phyloP scores from a whole-genome alignment of 2,113 vertebrate genomes.

The Myiozetetes cayanensis region DNA sequence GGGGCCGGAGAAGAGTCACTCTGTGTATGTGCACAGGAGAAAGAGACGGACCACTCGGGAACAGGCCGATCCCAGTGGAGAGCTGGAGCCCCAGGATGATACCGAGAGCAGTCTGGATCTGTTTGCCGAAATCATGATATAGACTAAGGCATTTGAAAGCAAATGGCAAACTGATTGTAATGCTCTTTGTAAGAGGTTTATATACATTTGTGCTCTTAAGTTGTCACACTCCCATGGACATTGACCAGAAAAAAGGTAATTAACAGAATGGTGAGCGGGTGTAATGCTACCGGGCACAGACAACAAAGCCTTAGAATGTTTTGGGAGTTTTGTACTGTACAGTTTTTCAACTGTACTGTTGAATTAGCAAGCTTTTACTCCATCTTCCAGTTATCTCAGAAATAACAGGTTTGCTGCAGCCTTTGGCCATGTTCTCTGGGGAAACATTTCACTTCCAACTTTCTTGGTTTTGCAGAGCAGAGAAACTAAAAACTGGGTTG shows the following conservation, averaged over 20 bases:
- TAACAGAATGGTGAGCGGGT: not conserved
- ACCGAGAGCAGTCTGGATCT: not conserved
- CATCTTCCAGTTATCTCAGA: not conserved
- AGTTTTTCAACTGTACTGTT: not conserved
- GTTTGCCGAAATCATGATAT: conserved; percentile 18
- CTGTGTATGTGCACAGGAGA: conserved; percentile 65
- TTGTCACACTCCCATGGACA: not conserved
- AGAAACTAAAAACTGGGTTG: not conserved
- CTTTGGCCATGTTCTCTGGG: fast-evolving
- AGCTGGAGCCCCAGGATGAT: not conserved
- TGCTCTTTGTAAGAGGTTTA: conserved; percentile 65
- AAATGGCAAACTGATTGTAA: not conserved
- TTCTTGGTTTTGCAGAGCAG: not conserved
- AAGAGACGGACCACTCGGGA: conserved; percentile 47
- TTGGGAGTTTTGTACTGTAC: not conserved
- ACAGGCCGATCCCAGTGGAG: not conserved
- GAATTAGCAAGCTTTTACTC: not conserved
- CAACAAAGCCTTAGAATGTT: not conserved
- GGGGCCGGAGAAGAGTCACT: not conserved
- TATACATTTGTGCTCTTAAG: not conserved
- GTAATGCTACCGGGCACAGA: not conserved
- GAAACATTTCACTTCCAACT: not conserved
- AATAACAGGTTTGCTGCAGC: not conserved
- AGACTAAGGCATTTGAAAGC: not conserved
- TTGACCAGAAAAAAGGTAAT: not conserved